phyloP scores from a whole-genome alignment of 2,797 vertebrate species.

The Propithecus deckenii region DNA sequence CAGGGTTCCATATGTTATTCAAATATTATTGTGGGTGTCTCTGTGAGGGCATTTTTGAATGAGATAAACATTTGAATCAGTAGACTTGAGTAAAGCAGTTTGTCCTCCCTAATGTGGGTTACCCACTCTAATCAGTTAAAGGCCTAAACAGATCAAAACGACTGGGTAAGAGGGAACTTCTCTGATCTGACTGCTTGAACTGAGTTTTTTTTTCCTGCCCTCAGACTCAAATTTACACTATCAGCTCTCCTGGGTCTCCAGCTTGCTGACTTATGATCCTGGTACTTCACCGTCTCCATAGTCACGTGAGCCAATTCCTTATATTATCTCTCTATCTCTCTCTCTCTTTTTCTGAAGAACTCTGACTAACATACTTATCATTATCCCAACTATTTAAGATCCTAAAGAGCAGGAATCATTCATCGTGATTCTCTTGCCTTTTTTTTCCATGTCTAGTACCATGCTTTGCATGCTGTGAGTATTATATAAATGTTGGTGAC shows the following conservation, averaged over 20 bases:
- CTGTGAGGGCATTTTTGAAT: background rate
- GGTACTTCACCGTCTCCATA: background rate
- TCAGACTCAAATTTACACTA: background rate
- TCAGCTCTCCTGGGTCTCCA: background rate
- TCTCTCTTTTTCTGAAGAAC: background rate
- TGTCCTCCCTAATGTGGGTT: background rate
- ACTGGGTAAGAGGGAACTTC: background rate
- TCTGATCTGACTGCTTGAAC: background rate
- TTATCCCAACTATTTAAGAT: background rate
- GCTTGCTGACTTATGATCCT: background rate
- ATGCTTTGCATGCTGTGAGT: background rate
- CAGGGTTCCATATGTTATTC: background rate
- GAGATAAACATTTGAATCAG: background rate
- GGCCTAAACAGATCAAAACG: background rate
- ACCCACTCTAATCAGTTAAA: background rate
- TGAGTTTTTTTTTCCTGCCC: background rate
- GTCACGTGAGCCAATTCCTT: background rate
- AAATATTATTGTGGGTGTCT: background rate
- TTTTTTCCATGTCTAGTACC: background rate
- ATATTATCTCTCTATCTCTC: background rate
- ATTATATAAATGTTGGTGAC: slow-evolving; percentile 12
- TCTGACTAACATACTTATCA: background rate
- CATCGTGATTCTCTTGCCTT: background rate
- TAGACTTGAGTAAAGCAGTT: background rate
- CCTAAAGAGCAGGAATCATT: background rate